phyloP scores from a whole-genome alignment of 2,888 invertebrate species.

The Heliconius aoede region DNA sequence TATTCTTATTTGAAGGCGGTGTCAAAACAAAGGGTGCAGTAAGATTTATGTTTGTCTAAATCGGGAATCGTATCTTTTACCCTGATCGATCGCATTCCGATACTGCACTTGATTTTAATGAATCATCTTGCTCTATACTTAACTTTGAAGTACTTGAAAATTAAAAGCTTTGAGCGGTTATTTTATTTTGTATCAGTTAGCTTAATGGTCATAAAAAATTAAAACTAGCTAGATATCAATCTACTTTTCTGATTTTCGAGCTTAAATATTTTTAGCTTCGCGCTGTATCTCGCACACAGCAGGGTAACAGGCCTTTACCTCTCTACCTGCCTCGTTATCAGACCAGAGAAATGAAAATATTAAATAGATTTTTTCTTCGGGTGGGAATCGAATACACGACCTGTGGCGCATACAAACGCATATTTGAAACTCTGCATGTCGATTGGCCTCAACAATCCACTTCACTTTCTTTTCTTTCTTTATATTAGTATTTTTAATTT shows the following conservation, averaged over 20 bases:
- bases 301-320: too few relatives aligned
- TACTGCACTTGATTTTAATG: constrained; percentile 2
- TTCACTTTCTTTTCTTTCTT: not conserved
- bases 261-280: too few relatives aligned
- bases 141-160: not conserved
- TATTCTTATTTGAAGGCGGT: constrained; percentile 30
- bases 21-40: constrained; percentile 32
- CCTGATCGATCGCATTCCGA: constrained; percentile 42
- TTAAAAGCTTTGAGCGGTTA: not conserved
- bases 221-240: too few relatives aligned
- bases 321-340: not conserved
- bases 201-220: not conserved
- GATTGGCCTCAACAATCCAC: not conserved
- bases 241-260: too few relatives aligned
- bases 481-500: constrained; percentile 2
- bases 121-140: constrained; percentile 24
- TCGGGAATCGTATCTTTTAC: constrained; percentile 35
- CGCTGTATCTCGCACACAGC: too few relatives aligned
- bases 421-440: not conserved
- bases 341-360: too few relatives aligned
- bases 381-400: not conserved
- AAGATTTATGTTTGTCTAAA: constrained; percentile 38
- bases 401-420: not conserved
- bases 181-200: not conserved
- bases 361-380: not conserved